These are phyloP conservation scores for Oenanthe melanoleuca DNA, from an alignment of 2,113 vertebrate species.

Conservation along the genomic window DNA sequence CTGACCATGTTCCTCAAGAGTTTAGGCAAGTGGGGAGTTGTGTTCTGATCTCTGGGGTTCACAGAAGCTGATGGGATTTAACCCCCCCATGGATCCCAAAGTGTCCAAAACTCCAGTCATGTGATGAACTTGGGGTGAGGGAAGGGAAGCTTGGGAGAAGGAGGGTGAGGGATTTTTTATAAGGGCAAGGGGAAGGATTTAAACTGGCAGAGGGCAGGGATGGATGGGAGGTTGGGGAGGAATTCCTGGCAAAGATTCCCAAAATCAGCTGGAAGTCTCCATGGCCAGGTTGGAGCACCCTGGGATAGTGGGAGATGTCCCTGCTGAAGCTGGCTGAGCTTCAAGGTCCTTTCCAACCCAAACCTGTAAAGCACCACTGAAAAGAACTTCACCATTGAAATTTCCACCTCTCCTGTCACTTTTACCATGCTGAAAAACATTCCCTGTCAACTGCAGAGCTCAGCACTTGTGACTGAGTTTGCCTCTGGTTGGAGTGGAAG, in stretches of 20 bases:
- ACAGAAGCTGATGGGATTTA: too few relatives aligned
- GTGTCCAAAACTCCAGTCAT: accelerated
- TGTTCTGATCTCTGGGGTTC: neutral
- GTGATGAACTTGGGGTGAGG: neutral
- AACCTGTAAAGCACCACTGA: neutral
- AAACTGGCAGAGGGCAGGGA: neutral
- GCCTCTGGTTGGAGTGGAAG: neutral
- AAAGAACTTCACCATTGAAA: neutral
- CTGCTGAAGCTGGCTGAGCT: neutral
- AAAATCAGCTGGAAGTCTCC: neutral
- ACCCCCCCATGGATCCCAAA: too few relatives aligned
- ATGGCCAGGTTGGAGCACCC: neutral
- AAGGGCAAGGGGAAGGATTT: neutral
- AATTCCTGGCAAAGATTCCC: neutral
- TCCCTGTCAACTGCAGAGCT: neutral
- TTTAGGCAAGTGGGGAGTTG: slow-evolving; percentile 75
- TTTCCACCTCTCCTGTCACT: neutral
- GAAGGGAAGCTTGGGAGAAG: neutral
- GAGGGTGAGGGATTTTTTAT: neutral
- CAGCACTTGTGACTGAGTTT: neutral
- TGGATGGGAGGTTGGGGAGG: accelerated
- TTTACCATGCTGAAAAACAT: too few relatives aligned
- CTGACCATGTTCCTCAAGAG: slow-evolving; percentile 87
- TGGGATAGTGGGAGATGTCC: neutral
- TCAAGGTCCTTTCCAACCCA: neutral